Evolutionary conservation across 2,113 vertebrate genomes (phyloP).

Genomic region (Numida meleagris): DNA sequence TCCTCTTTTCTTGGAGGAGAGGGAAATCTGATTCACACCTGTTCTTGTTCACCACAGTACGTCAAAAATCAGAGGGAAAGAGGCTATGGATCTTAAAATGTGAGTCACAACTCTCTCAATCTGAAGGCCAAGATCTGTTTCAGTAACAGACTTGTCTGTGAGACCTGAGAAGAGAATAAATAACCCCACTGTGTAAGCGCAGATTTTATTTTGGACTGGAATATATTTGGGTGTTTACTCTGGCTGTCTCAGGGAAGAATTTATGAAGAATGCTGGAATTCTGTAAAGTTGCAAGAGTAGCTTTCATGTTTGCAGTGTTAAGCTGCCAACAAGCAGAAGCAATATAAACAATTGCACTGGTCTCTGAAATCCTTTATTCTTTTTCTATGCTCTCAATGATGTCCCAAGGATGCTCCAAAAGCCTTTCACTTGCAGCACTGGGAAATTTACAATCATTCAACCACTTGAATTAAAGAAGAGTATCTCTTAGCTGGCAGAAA

Average conservation of each 20-base stretch:
- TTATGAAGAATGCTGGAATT: background rate
- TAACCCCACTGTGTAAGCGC: background rate
- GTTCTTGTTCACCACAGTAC: background rate
- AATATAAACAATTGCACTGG: background rate
- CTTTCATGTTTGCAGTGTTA: background rate
- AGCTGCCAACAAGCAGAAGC: conserved; percentile 24
- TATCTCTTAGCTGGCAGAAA: background rate
- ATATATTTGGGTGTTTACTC: background rate
- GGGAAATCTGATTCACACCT: background rate
- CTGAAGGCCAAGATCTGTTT: background rate
- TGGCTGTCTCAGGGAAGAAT: background rate
- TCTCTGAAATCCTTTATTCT: background rate
- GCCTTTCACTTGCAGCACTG: background rate
- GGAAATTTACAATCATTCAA: conserved; percentile 11
- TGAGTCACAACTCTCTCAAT: background rate
- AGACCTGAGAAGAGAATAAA: background rate
- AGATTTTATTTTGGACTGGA: background rate
- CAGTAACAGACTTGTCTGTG: background rate
- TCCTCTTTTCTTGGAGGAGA: background rate
- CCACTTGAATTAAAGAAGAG: background rate
- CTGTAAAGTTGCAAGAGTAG: background rate
- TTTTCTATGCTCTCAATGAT: background rate
- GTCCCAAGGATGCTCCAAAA: background rate
- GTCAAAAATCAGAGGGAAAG: background rate
- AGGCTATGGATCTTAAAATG: background rate